A percentile compares a stretch with the other conserved stretches of the same genome.
These are phyloP conservation scores for Leguminivora glycinivorella DNA, from an alignment of 1,140 invertebrate genomes.

Conservation along the genomic window DNA sequence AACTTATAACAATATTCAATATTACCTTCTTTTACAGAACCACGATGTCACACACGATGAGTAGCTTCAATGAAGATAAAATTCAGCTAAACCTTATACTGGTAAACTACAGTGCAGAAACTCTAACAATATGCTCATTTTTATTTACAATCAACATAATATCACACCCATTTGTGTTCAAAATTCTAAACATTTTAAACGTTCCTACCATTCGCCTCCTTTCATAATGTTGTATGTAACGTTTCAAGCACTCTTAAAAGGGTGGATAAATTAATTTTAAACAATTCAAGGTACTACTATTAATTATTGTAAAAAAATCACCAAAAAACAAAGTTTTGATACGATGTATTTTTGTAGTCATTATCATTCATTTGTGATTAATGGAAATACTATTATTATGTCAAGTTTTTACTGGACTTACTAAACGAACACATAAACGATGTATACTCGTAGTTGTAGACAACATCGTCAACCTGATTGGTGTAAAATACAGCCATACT, in stretches of 20 bases:
- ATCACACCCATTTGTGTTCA: neutral
- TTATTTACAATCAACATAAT: neutral
- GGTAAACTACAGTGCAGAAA: neutral
- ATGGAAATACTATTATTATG: neutral
- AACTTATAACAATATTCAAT: neutral
- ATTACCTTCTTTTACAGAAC: neutral
- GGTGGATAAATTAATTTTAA: slow-evolving; percentile 23
- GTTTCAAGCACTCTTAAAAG: slow-evolving; percentile 12
- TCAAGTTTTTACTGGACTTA: too few species aligned
- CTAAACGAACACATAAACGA: too few species aligned
- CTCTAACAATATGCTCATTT: neutral
- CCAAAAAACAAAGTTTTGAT: slow-evolving; percentile 23
- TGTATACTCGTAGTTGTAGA: too few species aligned
- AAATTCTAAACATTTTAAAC: slow-evolving; percentile 2
- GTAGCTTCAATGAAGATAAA: slow-evolving; percentile 7
- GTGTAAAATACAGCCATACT: neutral
- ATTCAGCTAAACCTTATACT: neutral
- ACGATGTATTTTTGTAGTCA: slow-evolving; percentile 21
- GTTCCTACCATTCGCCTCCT: slow-evolving; percentile 9
- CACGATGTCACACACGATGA: neutral
- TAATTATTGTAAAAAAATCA: slow-evolving; percentile 11
- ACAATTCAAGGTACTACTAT: neutral
- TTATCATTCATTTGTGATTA: neutral
- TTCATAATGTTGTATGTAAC: slow-evolving; percentile 11
- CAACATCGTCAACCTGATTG: neutral